phyloP scores from a whole-genome alignment of 1,140 invertebrate genomes.

The Bombus superbus region DNA sequence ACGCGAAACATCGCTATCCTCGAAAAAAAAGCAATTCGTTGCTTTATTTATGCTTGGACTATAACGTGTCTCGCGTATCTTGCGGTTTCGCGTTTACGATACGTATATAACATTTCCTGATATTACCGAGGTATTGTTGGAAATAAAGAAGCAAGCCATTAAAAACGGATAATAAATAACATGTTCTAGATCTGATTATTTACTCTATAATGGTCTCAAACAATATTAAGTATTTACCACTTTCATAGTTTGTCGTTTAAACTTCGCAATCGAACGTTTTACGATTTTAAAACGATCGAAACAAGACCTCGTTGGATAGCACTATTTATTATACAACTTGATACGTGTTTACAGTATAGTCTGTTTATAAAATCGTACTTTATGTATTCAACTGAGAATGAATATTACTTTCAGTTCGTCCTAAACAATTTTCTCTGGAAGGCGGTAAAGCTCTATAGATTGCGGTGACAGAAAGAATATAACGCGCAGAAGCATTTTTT shows the following conservation, averaged over 20 bases:
- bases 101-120: neutral
- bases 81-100: slow-evolving; percentile 50
- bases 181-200: neutral
- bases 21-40: neutral
- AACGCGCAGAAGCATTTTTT: neutral
- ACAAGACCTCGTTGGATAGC: neutral
- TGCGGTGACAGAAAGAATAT: too few species aligned
- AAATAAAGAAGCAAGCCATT: neutral
- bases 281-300: neutral
- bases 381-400: too few species aligned
- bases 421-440: neutral
- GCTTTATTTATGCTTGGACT: neutral
- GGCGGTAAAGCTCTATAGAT: too few species aligned
- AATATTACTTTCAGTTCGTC: neutral
- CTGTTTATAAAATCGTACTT: too few species aligned
- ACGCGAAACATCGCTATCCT: neutral
- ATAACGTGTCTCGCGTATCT: slow-evolving; percentile 36
- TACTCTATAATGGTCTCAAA: too few species aligned
- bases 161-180: neutral
- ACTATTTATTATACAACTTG: neutral
- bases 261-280: neutral
- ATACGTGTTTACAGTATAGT: neutral
- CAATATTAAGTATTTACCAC: neutral
- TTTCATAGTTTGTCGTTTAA: neutral
- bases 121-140: slow-evolving; percentile 20